These are phyloP conservation scores for Myiozetetes cayanensis DNA, from an alignment of 2,113 vertebrate species.

Conservation along the genomic window DNA sequence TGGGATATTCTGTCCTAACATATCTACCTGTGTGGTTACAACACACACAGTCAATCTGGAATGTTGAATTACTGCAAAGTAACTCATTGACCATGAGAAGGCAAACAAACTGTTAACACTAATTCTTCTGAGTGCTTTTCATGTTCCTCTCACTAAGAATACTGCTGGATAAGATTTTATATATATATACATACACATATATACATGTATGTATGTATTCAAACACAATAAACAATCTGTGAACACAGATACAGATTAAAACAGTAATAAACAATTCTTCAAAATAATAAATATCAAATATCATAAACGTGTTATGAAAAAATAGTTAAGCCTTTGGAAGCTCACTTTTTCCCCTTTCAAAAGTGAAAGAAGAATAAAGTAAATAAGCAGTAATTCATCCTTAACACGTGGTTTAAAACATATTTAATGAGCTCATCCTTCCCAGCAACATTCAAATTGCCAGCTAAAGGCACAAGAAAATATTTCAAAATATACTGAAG, in stretches of 20 bases:
- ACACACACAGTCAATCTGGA: not conserved
- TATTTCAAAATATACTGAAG: not conserved
- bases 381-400: not conserved
- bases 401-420: not conserved
- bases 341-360: not conserved
- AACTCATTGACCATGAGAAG: not conserved
- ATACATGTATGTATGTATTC: not conserved
- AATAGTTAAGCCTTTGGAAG: not conserved
- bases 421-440: not conserved
- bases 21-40: not conserved
- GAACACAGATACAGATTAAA: not conserved
- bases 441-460: rapidly evolving
- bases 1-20: not conserved
- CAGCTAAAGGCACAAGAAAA: not conserved
- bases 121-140: not conserved
- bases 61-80: not conserved
- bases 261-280: not conserved
- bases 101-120: not conserved
- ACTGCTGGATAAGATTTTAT: not conserved
- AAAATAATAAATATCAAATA: not conserved
- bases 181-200: not conserved
- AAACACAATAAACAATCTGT: not conserved
- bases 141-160: not conserved
- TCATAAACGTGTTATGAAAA: not conserved
- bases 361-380: not conserved